Base-by-base conservation (phyloP, 2,797 vertebrate species). In the Mus caroli region DNA sequence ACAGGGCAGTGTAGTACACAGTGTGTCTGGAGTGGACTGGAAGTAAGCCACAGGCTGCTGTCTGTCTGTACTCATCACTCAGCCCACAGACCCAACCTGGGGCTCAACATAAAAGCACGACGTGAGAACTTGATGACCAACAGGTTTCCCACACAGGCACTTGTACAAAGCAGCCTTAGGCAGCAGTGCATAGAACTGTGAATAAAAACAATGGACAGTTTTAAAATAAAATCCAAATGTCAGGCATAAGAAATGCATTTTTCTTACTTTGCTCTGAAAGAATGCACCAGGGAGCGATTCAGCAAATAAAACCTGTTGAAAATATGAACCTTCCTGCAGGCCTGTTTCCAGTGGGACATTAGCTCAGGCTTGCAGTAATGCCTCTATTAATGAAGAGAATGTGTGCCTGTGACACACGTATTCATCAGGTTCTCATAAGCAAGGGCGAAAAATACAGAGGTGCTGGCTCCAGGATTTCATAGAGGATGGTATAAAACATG, bases 281-380 rank as follows among this genome's bases (percentile, higher is more conserved):
- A 94, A 96, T 85, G 64, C 96, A 97, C 90, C 31, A 75, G 95
- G 95, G 97, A 97, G 88, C 89, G 84, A 97, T 98, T 97, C 77
- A 91, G 79, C 92, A 95, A 97, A 96, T 97, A 96, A 96, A 97
- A 97, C 79, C 92, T 95, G 76, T 92, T 94, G 96, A 96, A 97
- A 97, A 97, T 91, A 96, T 75, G 82, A 96, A 50, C 94, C 75
- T 92, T 97, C 88, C 78, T 96, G 78, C 79, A 92, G 88, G 90
- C 75, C 89, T 96, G 82, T 90, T 96, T 97, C 96, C 94, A 96
- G 75, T n/a, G 96, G 94, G 95, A 97, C 31, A 46, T 87, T 96
- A 97, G 87, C 58, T 90, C 10, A 20, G 56, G 28, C 76, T 96
- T 77, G 26, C 17, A 19, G 50, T 96, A 92, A 96, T 84, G 40